phyloP scores from a whole-genome alignment of 2,797 vertebrate species.

The Salarias fasciatus region DNA sequence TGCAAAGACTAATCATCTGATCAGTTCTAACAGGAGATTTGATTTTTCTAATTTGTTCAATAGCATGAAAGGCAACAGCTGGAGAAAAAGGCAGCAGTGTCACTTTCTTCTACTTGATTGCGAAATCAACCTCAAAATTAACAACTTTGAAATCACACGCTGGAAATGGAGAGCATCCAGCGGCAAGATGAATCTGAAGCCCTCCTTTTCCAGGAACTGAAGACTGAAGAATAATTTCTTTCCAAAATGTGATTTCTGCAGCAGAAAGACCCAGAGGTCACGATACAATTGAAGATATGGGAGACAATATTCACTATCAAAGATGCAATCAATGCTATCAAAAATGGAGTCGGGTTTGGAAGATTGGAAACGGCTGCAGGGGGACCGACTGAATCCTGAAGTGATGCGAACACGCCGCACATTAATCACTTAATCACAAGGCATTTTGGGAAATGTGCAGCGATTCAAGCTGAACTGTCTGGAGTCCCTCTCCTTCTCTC shows the following conservation, averaged over 20 bases:
- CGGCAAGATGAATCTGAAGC: background rate
- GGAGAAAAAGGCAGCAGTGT: constrained; percentile 12
- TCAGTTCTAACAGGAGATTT: constrained; percentile 1
- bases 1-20: background rate
- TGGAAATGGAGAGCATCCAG: background rate
- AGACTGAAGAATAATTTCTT: background rate
- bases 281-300: background rate
- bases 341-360: background rate
- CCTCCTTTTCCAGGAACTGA: background rate
- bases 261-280: background rate
- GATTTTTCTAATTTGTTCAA: constrained; percentile 3
- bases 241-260: background rate
- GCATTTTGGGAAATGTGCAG: background rate
- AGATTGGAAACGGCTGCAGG: constrained; percentile 7
- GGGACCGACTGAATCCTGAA: constrained; percentile 1
- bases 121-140: constrained; percentile 22
- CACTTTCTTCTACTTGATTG: constrained; percentile 12
- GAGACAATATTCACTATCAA: background rate
- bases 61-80: constrained; percentile 19
- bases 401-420: background rate
- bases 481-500: background rate
- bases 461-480: background rate
- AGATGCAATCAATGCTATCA: constrained; percentile 7
- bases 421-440: constrained; percentile 19
- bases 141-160: constrained; percentile 3